phyloP scores from a whole-genome alignment of 2,888 invertebrate species.

The Elegia similella region DNA sequence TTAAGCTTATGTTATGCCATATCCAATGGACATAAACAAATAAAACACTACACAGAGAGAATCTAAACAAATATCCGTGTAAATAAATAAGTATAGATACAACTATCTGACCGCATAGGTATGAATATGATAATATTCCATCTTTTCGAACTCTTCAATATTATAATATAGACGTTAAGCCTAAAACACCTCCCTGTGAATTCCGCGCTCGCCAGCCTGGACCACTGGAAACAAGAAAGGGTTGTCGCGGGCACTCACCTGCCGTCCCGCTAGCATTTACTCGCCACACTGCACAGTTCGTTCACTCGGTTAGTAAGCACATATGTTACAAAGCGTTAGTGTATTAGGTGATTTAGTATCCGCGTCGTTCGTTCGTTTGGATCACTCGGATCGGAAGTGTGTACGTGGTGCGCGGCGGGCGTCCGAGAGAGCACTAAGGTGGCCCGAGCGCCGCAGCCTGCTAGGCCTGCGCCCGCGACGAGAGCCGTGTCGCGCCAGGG shows the following conservation, averaged over 20 bases:
- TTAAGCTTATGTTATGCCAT: no score
- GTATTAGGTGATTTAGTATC: slow-evolving; percentile 31
- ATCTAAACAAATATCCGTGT: no score
- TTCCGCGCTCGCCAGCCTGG: not conserved
- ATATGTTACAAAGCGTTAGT: slow-evolving; percentile 61
- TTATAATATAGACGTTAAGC: no score
- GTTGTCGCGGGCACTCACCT: slow-evolving; percentile 31
- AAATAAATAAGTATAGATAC: no score
- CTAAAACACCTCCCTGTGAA: not conserved
- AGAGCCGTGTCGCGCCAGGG: slow-evolving; percentile 6
- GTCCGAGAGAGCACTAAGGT: slow-evolving; percentile 67
- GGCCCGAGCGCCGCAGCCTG: slow-evolving; percentile 17
- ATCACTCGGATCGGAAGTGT: slow-evolving; percentile 50
- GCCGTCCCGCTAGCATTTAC: slow-evolving; percentile 46
- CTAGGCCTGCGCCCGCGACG: slow-evolving; percentile 33
- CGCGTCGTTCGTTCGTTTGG: slow-evolving; percentile 71
- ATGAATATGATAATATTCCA: no score
- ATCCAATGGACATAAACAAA: no score
- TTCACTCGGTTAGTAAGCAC: slow-evolving; percentile 58
- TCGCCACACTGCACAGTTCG: slow-evolving; percentile 52
- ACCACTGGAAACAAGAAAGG: not conserved
- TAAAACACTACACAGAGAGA: no score
- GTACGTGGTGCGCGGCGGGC: slow-evolving; percentile 53
- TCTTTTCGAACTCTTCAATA: no score
- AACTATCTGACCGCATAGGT: no score